Evolutionary conservation across 2,888 invertebrate genomes (phyloP), one percentile per base, ranked within the genome.

Genomic region (Drosophila robusta): DNA sequence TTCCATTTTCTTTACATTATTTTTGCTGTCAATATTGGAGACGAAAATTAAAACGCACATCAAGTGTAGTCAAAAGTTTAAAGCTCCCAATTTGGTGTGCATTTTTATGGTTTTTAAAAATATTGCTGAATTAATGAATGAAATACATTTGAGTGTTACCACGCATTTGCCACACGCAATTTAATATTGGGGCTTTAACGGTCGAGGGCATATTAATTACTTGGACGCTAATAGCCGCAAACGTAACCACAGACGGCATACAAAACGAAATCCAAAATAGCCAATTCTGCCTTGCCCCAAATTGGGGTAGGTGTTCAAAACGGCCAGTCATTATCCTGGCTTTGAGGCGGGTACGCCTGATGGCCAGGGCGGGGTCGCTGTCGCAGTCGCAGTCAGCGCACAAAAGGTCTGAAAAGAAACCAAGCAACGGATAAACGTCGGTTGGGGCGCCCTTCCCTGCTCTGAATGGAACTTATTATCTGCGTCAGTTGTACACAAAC

Each of bases 401-500:
- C 29, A 42, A 36, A 55, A 46, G 45, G 49, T 38, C 44, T 55
- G 50, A 24, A 56, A 54, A 44, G 56, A 18, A 55, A 47, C 14
- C 57, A 38, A 18, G 54, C 51, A 64, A 61, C 62, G 63, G 44
- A 41, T 58, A 74, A 70, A 41, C 38, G 42, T 38, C 44, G 29
- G 14, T 16, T 45, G 38, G 41, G 49, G 9, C 29, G 38, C 24
- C 11, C n/a, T 12, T 4, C 55, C 44, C 44, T 44, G 60, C 14
- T 44, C 34, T 67, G 69, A 66, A 73, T 70, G 73, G 62, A 78
- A 78, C 78, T 82, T 78, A 89, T 89, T 90, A 90, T 89, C 90
- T 84, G 80, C 80, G 61, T 66, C 80, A 78, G 75, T 80, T 75
- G 72, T 77, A 79, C 82, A 73, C 76, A 60, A 71, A 89, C 89